A percentile compares a stretch with the other conserved stretches of the same genome.
phyloP scores from a whole-genome alignment of 2,888 invertebrate species.

The Schrankia costaestrigalis region DNA sequence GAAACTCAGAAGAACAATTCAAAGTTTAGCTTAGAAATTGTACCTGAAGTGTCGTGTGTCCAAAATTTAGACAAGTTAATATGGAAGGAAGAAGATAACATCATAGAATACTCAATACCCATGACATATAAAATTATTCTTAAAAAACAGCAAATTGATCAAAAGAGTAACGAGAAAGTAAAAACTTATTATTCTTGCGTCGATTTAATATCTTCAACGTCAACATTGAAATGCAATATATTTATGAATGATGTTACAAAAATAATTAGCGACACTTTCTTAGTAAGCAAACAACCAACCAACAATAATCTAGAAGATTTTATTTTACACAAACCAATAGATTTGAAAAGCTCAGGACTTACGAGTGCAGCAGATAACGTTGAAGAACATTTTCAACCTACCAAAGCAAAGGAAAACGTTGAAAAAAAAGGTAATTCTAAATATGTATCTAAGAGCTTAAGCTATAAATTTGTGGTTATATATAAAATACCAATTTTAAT shows the following conservation, averaged over 20 bases:
- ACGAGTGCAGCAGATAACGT: neutral
- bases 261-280: constrained; percentile 53
- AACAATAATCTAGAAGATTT: too few species aligned
- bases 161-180: constrained; percentile 16
- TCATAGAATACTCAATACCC: constrained; percentile 59
- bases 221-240: constrained; percentile 32
- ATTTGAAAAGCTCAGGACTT: too few species aligned
- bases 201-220: constrained; percentile 44
- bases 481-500: too few species aligned
- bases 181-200: constrained; percentile 67
- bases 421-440: neutral
- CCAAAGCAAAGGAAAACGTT: neutral
- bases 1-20: constrained; percentile 38
- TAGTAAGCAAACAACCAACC: constrained; percentile 33
- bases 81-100: constrained; percentile 47
- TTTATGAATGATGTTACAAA: constrained; percentile 44
- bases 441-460: too few species aligned
- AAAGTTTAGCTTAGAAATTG: constrained; percentile 59
- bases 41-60: constrained; percentile 55
- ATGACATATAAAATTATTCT: constrained; percentile 63
- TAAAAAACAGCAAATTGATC: constrained; percentile 35
- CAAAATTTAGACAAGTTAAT: constrained; percentile 59
- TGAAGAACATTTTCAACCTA: neutral
- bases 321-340: too few species aligned
- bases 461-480: too few species aligned